Evolutionary conservation across 2,888 invertebrate genomes (phyloP).

Genomic region (Scaptomyza flava): DNA sequence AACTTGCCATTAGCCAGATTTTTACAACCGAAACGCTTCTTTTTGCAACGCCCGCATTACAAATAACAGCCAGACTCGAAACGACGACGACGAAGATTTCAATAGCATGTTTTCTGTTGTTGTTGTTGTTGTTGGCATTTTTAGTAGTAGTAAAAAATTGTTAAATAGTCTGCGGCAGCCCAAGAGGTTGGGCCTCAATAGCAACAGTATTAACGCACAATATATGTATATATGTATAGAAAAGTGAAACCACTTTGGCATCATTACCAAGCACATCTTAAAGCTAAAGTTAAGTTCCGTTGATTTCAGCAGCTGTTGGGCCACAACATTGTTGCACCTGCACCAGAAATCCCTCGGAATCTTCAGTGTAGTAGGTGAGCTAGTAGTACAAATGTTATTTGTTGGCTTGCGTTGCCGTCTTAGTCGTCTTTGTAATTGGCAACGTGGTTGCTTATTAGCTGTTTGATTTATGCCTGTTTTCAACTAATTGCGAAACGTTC

Average conservation of each 20-base stretch:
- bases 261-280: conserved; percentile 50
- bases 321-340: conserved; percentile 67
- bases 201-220: conserved; percentile 14
- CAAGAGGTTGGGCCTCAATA: conserved; percentile 56
- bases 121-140: conserved; percentile 46
- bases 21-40: conserved; percentile 71
- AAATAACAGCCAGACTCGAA: conserved; percentile 62
- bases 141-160: conserved; percentile 77
- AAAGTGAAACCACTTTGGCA: conserved; percentile 69
- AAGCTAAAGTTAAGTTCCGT: conserved; percentile 8
- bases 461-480: conserved; percentile 66
- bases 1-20: conserved; percentile 80
- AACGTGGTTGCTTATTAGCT: conserved; percentile 59
- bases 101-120: conserved; percentile 44
- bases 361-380: conserved; percentile 44
- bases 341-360: conserved; percentile 59
- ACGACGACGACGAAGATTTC: conserved; percentile 36
- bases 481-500: conserved; percentile 60
- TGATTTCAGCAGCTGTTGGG: conserved; percentile 55
- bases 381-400: conserved; percentile 37
- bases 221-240: conserved; percentile 47
- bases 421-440: conserved; percentile 38
- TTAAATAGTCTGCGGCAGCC: conserved; percentile 75
- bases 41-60: conserved; percentile 76
- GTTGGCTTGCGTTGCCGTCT: conserved; percentile 8